phyloP scores from a whole-genome alignment of 2,888 invertebrate genomes.

The Thysanoteuthis rhombus region DNA sequence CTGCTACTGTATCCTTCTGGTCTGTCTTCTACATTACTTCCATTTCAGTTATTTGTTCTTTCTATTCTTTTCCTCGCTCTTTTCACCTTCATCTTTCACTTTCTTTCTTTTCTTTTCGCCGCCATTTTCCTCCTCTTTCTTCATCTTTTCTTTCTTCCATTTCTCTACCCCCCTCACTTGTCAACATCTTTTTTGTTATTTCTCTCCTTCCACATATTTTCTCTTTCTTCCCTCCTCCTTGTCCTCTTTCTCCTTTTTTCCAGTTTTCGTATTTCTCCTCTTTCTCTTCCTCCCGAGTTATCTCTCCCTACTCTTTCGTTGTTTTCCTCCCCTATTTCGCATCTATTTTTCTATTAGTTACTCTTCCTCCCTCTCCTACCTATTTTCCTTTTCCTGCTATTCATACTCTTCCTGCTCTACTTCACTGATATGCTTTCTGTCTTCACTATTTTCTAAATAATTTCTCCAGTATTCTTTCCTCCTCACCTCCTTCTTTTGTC shows the following conservation, averaged over 20 bases:
- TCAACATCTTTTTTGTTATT: background rate
- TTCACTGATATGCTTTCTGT: too few species aligned
- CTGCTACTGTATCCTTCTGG: too few species aligned
- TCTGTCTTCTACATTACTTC: too few species aligned
- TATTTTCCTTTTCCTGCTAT: too few species aligned
- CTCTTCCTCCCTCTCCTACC: background rate
- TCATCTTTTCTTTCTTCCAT: background rate
- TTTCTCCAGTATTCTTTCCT: background rate
- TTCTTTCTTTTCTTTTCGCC: too few species aligned
- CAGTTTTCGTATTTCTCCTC: background rate
- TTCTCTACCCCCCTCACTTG: background rate
- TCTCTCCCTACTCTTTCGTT: background rate
- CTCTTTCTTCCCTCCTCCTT: background rate
- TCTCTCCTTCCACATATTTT: fast-evolving
- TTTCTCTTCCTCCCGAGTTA: background rate
- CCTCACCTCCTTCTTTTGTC: background rate
- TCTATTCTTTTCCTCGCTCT: background rate
- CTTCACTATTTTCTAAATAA: too few species aligned
- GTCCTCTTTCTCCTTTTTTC: background rate
- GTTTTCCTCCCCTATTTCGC: background rate
- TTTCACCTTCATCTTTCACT: background rate
- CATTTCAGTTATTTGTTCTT: too few species aligned
- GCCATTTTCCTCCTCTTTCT: background rate
- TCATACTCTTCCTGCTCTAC: too few species aligned
- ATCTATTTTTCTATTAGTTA: background rate